Percentiles rank a stretch among this genome's conserved stretches.
These are phyloP conservation scores for Cercopithecus mitis DNA, from an alignment of 2,797 vertebrate species.

Conservation along the genomic window DNA sequence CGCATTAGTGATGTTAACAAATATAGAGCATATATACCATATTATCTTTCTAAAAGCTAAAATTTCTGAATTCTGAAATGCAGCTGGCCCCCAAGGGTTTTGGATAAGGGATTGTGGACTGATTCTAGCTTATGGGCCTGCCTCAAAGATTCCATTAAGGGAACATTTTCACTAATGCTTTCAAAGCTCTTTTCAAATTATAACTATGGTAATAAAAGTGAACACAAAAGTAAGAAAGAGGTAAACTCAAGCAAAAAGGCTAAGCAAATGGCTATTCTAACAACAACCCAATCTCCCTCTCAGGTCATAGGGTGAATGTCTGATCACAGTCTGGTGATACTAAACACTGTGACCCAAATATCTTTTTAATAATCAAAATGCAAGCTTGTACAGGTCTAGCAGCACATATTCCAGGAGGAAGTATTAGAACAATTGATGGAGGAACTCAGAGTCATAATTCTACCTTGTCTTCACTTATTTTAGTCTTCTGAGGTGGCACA, in stretches of 20 bases:
- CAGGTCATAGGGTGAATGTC: not conserved
- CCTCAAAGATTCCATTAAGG: slow-evolving; percentile 55
- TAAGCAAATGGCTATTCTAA: not conserved
- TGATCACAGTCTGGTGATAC: not conserved
- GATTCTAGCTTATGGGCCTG: slow-evolving; percentile 21
- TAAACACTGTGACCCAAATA: not conserved
- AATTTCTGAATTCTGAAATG: slow-evolving; percentile 49
- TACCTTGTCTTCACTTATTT: not conserved
- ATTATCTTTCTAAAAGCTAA: slow-evolving; percentile 56
- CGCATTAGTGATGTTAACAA: slow-evolving; percentile 42
- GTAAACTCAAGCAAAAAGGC: not conserved
- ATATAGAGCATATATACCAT: slow-evolving; percentile 13
- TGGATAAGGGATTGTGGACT: slow-evolving; percentile 37
- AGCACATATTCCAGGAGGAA: not conserved
- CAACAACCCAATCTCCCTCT: not conserved
- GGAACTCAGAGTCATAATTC: not conserved
- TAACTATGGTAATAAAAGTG: slow-evolving; percentile 41
- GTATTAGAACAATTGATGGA: not conserved
- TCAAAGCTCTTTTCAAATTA: slow-evolving; percentile 58
- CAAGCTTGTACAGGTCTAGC: not conserved
- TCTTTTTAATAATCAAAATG: slow-evolving; percentile 9
- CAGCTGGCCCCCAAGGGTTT: slow-evolving; percentile 34
- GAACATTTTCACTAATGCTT: slow-evolving; percentile 56
- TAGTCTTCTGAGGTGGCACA: not conserved
- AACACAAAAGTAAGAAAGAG: slow-evolving; percentile 30